Evolutionary conservation across 2,797 vertebrate species (phyloP).

Genomic region (Chaetophractus vellerosus): DNA sequence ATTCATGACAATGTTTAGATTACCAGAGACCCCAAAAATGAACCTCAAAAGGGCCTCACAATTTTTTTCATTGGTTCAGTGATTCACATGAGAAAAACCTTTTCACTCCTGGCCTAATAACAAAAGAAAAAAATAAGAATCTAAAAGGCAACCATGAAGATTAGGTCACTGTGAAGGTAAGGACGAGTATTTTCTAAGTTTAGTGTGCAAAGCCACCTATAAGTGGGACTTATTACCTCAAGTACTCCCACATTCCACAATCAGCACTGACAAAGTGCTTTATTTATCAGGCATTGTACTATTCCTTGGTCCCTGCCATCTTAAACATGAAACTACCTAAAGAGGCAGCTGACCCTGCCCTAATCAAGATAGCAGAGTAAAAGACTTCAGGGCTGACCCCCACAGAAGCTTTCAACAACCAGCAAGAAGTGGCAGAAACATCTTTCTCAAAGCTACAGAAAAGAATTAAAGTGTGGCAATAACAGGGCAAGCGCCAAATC

Average conservation of each 20-base stretch:
- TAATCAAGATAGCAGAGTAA: too few relatives aligned
- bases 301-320: background rate
- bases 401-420: too few relatives aligned
- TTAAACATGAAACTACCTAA: conserved; percentile 21
- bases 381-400: too few relatives aligned
- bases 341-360: too few relatives aligned
- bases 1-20: background rate
- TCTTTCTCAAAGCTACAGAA: too few relatives aligned
- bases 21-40: conserved; percentile 11
- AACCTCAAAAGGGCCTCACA: background rate
- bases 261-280: background rate
- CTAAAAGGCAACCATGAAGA: background rate
- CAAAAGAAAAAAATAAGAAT: conserved; percentile 53
- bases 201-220: background rate
- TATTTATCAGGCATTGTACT: background rate
- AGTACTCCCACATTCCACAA: background rate
- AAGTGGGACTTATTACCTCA: background rate
- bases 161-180: background rate
- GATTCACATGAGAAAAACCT: conserved; percentile 27
- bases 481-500: too few relatives aligned
- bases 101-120: background rate
- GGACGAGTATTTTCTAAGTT: background rate
- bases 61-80: conserved; percentile 8
- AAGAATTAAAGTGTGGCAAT: too few relatives aligned
- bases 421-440: too few relatives aligned